Evolutionary conservation across 2,797 vertebrate genomes (phyloP).

Genomic region (Rhodeus uyekii): DNA sequence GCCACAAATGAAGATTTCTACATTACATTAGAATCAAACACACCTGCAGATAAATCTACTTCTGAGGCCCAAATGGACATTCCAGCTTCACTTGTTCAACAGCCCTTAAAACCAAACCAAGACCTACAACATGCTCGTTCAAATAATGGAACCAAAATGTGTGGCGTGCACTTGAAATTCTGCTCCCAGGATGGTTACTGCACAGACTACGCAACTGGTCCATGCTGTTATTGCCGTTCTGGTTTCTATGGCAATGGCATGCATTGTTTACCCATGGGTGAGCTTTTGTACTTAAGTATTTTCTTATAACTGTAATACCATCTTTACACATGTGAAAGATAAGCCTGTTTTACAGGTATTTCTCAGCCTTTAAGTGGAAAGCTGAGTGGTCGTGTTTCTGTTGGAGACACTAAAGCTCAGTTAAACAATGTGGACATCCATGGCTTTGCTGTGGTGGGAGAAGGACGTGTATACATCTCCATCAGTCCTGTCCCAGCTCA

Average conservation of each 20-base stretch:
- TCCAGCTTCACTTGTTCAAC: conserved; percentile 22
- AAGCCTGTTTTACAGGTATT: conserved; percentile 22
- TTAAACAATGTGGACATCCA: conserved; percentile 75
- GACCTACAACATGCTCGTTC: conserved; percentile 54
- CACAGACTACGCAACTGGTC: conserved; percentile 75
- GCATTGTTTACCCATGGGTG: conserved; percentile 82
- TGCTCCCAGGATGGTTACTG: conserved; percentile 81
- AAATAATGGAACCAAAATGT: conserved; percentile 68
- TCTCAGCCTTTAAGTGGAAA: conserved; percentile 83
- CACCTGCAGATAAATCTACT: background rate
- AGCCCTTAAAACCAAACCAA: background rate
- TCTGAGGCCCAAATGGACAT: conserved; percentile 4
- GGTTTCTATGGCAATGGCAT: conserved; percentile 78
- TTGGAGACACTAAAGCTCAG: conserved; percentile 63
- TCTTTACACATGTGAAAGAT: background rate
- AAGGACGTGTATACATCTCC: conserved; percentile 79
- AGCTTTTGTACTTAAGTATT: background rate
- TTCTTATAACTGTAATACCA: background rate
- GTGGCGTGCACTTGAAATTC: conserved; percentile 65
- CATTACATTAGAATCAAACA: conserved; percentile 15
- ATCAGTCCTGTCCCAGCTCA: conserved; percentile 76
- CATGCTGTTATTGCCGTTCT: conserved; percentile 82
- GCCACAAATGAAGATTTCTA: background rate
- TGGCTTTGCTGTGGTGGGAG: conserved; percentile 79
- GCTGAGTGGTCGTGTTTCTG: conserved; percentile 76